Evolutionary conservation across 2,888 invertebrate genomes (phyloP).

Genomic region (Hypena proboscidalis): DNA sequence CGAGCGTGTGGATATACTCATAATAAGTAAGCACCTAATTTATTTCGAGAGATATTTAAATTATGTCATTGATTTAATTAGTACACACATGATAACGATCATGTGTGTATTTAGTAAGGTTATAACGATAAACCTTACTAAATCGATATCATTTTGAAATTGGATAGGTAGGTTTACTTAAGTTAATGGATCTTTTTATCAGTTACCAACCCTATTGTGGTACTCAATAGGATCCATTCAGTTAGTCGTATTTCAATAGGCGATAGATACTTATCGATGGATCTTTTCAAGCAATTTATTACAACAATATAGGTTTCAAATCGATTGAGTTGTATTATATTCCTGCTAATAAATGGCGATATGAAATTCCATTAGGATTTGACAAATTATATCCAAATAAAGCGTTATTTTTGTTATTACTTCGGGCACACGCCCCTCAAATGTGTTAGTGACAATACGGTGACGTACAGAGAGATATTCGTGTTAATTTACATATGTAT

Average conservation of each 20-base stretch:
- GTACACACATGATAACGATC: too few species aligned
- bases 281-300: conserved; percentile 20
- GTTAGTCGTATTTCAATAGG: background rate
- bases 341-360: conserved; percentile 5
- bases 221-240: background rate
- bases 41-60: too few species aligned
- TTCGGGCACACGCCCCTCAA: conserved; percentile 45
- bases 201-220: conserved; percentile 14
- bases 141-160: background rate
- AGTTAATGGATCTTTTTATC: conserved; percentile 1
- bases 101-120: too few species aligned
- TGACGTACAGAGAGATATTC: conserved; percentile 39
- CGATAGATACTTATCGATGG: conserved; percentile 19
- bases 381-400: conserved; percentile 36
- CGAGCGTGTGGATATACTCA: conserved; percentile 1
- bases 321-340: conserved; percentile 10
- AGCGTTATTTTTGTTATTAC: conserved; percentile 39
- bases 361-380: conserved; percentile 16
- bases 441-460: conserved; percentile 51
- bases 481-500: conserved; percentile 75
- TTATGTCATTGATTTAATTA: too few species aligned
- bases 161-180: background rate
- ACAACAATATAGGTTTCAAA: conserved; percentile 15
- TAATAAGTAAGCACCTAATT: background rate
- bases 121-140: background rate